These are phyloP conservation scores for Gallinago paraguaiae DNA, from an alignment of 2,113 vertebrate genomes.

Conservation along the genomic window DNA sequence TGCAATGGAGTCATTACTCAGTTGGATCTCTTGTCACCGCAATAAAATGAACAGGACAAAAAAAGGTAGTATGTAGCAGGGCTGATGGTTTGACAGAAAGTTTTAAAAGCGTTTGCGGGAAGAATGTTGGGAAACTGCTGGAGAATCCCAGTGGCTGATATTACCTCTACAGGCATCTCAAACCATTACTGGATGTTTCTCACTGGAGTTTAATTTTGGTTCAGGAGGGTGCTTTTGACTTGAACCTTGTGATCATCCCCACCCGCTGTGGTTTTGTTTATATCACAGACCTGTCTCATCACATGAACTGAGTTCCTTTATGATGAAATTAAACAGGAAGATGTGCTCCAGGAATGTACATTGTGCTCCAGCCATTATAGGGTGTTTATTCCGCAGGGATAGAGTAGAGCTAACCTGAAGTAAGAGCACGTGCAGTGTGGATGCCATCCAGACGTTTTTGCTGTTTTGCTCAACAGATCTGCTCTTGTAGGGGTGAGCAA, in stretches of 20 bases:
- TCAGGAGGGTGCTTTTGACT: background rate
- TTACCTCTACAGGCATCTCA: background rate
- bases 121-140: background rate
- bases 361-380: background rate
- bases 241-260: background rate
- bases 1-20: background rate
- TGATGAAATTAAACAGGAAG: background rate
- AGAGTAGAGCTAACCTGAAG: background rate
- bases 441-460: background rate
- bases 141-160: background rate
- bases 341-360: background rate
- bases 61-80: rapidly evolving
- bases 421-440: background rate
- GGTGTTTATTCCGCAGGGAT: background rate
- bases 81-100: background rate
- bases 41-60: background rate
- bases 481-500: background rate
- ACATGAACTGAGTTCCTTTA: background rate
- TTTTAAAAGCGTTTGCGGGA: background rate
- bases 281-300: background rate
- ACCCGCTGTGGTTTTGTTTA: background rate
- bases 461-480: background rate
- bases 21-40: background rate
- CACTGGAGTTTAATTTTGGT: background rate
- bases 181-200: background rate